These are phyloP conservation scores for Drosophila watanabei DNA, from an alignment of 1,140 invertebrate species.

Conservation along the genomic window DNA sequence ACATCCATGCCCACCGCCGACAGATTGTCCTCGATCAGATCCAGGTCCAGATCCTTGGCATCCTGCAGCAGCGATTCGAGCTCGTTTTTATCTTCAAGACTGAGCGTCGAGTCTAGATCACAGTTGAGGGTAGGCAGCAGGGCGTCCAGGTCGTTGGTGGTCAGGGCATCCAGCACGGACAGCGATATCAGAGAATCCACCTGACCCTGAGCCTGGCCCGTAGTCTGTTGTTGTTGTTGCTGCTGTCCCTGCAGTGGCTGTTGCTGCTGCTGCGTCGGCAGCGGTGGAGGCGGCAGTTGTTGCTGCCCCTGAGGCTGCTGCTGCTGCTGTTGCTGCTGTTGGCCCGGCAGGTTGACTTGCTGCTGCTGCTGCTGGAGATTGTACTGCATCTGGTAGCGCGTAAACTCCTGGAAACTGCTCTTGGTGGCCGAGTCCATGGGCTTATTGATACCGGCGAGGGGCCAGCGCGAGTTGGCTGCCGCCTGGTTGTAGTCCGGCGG, in stretches of 20 bases:
- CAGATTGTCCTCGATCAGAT: constrained; percentile 81
- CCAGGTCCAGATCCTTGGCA: constrained; percentile 84
- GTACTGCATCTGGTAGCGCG: constrained; percentile 88
- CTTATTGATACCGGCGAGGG: constrained; percentile 82
- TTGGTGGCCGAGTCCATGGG: constrained; percentile 88
- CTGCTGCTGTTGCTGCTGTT: constrained; percentile 28
- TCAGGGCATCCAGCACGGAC: constrained; percentile 86
- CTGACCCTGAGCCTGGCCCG: constrained; percentile 39
- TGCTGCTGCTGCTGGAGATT: constrained; percentile 87
- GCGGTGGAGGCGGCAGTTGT: constrained; percentile 33
- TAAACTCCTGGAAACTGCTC: constrained; percentile 88
- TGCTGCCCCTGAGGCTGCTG: constrained; percentile 6
- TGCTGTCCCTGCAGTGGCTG: constrained; percentile 31
- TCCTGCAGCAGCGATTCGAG: constrained; percentile 84
- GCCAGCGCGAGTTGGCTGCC: constrained; percentile 85
- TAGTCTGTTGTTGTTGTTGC: constrained; percentile 29
- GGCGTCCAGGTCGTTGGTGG: constrained; percentile 88
- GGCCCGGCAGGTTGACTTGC: constrained; percentile 58
- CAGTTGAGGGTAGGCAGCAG: constrained; percentile 88
- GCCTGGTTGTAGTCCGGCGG: constrained; percentile 86
- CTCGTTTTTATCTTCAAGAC: constrained; percentile 86
- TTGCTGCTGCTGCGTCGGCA: constrained; percentile 33
- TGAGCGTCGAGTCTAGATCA: constrained; percentile 86
- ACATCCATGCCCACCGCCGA: constrained; percentile 81
- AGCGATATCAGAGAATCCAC: constrained; percentile 76